These are phyloP conservation scores for Eristalis tenax DNA, from an alignment of 2,888 invertebrate genomes.

Conservation along the genomic window DNA sequence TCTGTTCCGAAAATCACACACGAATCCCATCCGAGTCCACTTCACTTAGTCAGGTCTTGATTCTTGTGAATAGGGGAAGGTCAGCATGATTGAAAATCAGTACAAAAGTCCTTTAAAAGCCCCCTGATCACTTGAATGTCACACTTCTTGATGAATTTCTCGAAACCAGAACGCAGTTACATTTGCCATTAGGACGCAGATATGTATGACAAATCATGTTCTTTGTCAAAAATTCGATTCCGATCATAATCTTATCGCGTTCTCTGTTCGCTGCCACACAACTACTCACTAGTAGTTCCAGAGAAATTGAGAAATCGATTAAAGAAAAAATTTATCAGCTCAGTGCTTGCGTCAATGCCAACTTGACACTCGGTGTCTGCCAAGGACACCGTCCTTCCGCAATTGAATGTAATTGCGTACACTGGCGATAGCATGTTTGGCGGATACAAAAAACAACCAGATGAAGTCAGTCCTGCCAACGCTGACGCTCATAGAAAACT, in stretches of 20 bases:
- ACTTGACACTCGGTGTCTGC: background rate
- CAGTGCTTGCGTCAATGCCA: background rate
- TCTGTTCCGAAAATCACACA: no score
- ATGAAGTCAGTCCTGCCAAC: background rate
- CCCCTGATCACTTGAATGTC: no score
- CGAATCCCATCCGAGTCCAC: no score
- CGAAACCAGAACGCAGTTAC: background rate
- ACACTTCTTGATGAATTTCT: no score
- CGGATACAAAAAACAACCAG: background rate
- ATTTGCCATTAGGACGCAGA: background rate
- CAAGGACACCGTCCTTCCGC: conserved; percentile 1
- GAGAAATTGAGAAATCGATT: background rate
- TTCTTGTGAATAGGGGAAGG: no score
- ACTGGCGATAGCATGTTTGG: no score
- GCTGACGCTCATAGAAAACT: background rate
- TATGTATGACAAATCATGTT: background rate
- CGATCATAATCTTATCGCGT: background rate
- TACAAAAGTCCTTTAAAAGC: no score
- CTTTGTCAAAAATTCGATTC: background rate
- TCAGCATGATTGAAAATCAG: no score
- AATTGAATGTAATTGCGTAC: background rate
- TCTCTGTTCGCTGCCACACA: background rate
- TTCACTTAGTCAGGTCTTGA: no score
- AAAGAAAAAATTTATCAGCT: background rate
- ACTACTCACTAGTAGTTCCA: background rate